Evolutionary conservation across 2,888 invertebrate genomes (phyloP), one percentile per base, ranked within the genome.

Genomic region (Melanostoma mellinum): DNA sequence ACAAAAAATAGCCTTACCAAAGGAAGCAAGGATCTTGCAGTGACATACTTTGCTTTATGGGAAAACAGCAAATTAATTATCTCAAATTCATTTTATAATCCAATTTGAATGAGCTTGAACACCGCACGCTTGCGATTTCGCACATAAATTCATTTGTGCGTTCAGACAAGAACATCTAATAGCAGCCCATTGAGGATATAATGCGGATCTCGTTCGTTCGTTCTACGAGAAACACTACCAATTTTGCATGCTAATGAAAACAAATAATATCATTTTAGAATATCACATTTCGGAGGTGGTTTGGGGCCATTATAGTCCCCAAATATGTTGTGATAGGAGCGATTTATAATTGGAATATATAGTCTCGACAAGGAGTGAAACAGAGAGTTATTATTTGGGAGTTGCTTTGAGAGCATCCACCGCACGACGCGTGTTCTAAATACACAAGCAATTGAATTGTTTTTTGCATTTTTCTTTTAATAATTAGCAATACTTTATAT

Each of bases 211-310:
- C 32, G 33, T 60, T 4, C 9, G 44, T 9, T 35, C 20, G 4
- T 61, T 46, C 9, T 46, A 46, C 36, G 61, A 61, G 61, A 61
- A 33, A 36, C 46, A 36, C 35, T 46, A 33, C 44, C 42, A 44
- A 60, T 60, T 44, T 33, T n/a, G 46, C 44, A 61, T 61, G 61
- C 61, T 61, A 61, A 61, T 61, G 46, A 36, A 61, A 61, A 61
- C 30, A 35, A 46, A 61, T 61, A 61, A 20, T 20, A 20, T 20
- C 20, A 20, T 61, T 20, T 35, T 46, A 44, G 42, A 60, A 60
- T 46, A 60, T 60, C 60, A 20, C 60, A 60, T 44, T 33, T 46
- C 46, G 60, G 20, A 20, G 20, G 20, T 46, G 30, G 35, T 36
- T 61, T 46, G 61, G 61, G 61, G 20, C 1, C 20, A 20, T 36